A percentile compares a stretch with the other conserved stretches of the same genome.
phyloP scores from a whole-genome alignment of 2,113 vertebrate species.

The Hoplias malabaricus region DNA sequence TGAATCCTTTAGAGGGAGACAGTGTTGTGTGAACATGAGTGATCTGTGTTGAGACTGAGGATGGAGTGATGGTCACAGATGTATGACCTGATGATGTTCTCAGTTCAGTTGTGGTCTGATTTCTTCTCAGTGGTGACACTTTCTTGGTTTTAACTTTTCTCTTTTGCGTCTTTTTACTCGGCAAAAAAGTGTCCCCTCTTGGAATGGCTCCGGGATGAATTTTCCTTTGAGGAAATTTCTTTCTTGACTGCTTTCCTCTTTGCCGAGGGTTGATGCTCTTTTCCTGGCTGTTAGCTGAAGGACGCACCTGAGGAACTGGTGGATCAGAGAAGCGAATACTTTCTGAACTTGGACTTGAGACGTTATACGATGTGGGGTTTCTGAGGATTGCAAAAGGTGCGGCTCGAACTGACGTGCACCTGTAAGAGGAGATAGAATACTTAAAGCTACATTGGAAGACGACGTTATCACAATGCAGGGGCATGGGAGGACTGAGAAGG shows the following conservation, averaged over 20 bases:
- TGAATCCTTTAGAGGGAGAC: background rate
- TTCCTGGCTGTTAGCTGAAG: background rate
- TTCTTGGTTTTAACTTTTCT: constrained; percentile 48
- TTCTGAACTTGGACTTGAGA: constrained; percentile 31
- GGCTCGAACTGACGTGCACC: constrained; percentile 63
- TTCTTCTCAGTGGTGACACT: background rate
- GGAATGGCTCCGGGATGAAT: constrained; percentile 40
- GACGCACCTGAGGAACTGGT: constrained; percentile 13
- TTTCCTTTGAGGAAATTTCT: background rate
- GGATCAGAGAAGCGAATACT: background rate
- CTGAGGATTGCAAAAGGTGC: constrained; percentile 64
- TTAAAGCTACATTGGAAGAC: constrained; percentile 21
- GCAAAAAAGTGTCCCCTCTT: constrained; percentile 52
- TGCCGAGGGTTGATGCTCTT: constrained; percentile 39
- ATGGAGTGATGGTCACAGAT: background rate
- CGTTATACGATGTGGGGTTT: constrained; percentile 58
- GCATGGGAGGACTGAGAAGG: background rate
- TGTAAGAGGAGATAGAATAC: constrained; percentile 42
- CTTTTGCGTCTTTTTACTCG: constrained; percentile 39
- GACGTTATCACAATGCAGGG: background rate
- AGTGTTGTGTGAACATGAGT: background rate
- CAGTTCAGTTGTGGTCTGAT: background rate
- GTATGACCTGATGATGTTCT: background rate
- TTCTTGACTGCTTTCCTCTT: constrained; percentile 1
- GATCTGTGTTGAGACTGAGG: background rate